These are phyloP conservation scores for Sinocyclocheilus rhinocerous DNA, from an alignment of 2,113 vertebrate genomes.

Conservation along the genomic window DNA sequence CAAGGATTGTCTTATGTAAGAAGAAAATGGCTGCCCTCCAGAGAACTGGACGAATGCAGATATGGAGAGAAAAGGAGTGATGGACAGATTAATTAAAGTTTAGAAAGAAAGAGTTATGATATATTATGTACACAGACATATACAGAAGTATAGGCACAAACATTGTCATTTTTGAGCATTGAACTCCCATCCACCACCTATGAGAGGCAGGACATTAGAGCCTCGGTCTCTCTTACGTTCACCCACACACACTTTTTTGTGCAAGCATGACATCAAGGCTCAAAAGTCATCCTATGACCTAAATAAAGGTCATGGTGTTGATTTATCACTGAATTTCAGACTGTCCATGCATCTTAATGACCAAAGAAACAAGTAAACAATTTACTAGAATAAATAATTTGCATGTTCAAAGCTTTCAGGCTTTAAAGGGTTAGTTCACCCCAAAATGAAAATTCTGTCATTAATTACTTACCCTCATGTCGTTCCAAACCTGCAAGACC, in stretches of 20 bases:
- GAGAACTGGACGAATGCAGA: conserved; percentile 4
- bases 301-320: conserved; percentile 36
- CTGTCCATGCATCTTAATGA: not conserved
- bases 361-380: not conserved
- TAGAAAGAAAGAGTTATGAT: conserved; percentile 8
- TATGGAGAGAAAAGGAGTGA: not conserved
- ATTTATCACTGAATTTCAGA: not conserved
- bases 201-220: not conserved
- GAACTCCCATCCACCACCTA: not conserved
- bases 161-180: not conserved
- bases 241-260: conserved; percentile 15
- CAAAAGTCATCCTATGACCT: conserved; percentile 15
- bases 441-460: too few species aligned
- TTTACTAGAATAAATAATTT: not conserved
- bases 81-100: conserved; percentile 21
- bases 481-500: too few species aligned
- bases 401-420: not conserved
- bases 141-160: not conserved
- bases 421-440: too few species aligned
- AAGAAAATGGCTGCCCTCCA: not conserved
- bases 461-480: too few species aligned
- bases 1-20: not conserved
- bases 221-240: not conserved
- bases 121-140: not conserved
- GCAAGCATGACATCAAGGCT: conserved; percentile 22